Base-by-base conservation (phyloP, 2,888 invertebrate genomes). In the Synanthedon tipuliformis region DNA sequence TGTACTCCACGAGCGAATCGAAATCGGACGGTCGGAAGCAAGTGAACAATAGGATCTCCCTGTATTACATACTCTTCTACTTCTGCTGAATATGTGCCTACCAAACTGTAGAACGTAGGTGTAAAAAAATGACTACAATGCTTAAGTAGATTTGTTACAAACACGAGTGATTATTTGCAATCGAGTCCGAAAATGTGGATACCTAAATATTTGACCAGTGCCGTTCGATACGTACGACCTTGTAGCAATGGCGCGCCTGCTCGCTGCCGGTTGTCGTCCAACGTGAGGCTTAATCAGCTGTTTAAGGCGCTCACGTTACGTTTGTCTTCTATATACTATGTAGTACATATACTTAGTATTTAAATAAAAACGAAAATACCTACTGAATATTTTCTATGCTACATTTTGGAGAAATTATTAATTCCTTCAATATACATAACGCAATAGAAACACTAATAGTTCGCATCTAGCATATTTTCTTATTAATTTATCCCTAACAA, bases 141-240 rank as follows among this genome's bases (percentile, higher is more conserved):
- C 48, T 23, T 48, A 48, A 51, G 49, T 51, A 48, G n/a, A 51
- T 51, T 51, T 18, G 49, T 48, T 23, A 34, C 40, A 18, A 58
- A 55, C 52, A 51, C 54, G 54, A 55, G 57, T 53, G 54, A 15
- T 52, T 50, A 53, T 34, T 51, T 16, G 41, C 12, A 49, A 16
- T 49, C 8, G 12, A 16, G 16, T 16, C 50, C 53, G 62, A 55
- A 63, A 62, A 56, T 59, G 64, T 58, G 60, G 61, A 68, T 67
- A 61, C 70, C 71, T 72, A 72, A 76, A 76, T 73, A 76, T 77
- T 79, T 72, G 73, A 71, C 72, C 65, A 64, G 64, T 62, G 59
- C 70, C 78, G 80, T 72, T 79, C 78, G 71, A 78, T 80, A 80
- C 70, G 59, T 66, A 63, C 67, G 79, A 78, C 78, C 79, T 79